Conservation (phyloP, 2,797 vertebrate genomes). For the Artibeus jamaicensis region DNA sequence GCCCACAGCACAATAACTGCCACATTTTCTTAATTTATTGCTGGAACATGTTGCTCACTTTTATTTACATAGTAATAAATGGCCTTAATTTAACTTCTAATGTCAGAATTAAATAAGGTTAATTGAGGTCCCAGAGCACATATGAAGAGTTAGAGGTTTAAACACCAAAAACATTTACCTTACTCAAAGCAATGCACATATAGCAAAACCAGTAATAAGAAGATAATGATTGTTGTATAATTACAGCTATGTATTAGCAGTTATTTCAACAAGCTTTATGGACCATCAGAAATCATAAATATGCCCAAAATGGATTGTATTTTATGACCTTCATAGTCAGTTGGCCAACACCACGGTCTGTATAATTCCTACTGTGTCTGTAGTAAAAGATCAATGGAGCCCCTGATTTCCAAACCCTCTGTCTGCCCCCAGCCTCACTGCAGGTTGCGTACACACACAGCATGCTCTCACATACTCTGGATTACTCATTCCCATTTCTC, state of each 20-base stretch:
- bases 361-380: neutral
- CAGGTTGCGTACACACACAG: neutral
- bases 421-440: neutral
- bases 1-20: neutral
- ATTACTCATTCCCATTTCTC: neutral
- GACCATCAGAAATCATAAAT: constrained; percentile 28
- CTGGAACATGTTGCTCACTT: neutral
- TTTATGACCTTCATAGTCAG: neutral
- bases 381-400: neutral
- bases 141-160: neutral
- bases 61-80: constrained; percentile 19
- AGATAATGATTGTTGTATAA: constrained; percentile 18
- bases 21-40: neutral
- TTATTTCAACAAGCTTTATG: constrained; percentile 52
- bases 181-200: neutral
- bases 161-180: neutral
- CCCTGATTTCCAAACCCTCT: neutral
- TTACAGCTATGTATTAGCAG: constrained; percentile 12
- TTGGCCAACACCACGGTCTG: neutral
- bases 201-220: neutral
- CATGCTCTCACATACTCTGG: neutral
- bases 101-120: constrained; percentile 39
- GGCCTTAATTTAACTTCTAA: constrained; percentile 30
- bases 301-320: neutral
- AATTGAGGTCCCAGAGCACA: constrained; percentile 18